phyloP scores from a whole-genome alignment of 2,888 invertebrate genomes.

The Ypsolopha scabrella region DNA sequence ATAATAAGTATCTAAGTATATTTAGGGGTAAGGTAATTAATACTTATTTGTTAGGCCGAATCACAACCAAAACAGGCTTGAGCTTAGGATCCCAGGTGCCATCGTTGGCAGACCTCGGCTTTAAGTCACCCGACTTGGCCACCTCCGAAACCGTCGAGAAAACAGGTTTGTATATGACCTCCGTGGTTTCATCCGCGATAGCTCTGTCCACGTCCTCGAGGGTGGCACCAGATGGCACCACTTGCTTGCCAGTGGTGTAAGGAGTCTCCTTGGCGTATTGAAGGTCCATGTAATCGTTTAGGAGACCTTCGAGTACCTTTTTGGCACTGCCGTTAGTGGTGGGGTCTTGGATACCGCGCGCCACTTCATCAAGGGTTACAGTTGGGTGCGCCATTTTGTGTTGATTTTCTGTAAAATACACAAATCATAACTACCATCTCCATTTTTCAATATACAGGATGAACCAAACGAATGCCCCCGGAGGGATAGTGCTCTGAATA shows the following conservation, averaged over 20 bases:
- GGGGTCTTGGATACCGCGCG: constrained; percentile 33
- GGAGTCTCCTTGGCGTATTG: constrained; percentile 48
- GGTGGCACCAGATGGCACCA: constrained; percentile 34
- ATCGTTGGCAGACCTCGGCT: constrained; percentile 34
- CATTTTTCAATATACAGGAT: too few relatives aligned
- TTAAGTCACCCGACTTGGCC: constrained; percentile 38
- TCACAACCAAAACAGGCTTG: constrained; percentile 43
- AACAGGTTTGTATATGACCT: constrained; percentile 37
- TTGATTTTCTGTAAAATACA: too few relatives aligned
- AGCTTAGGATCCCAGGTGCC: constrained; percentile 48
- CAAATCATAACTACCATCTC: too few relatives aligned
- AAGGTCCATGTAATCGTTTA: constrained; percentile 56
- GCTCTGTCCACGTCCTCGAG: constrained; percentile 38
- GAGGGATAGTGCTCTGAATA: too few relatives aligned
- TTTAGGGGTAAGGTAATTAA: too few relatives aligned
- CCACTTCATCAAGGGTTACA: constrained; percentile 37
- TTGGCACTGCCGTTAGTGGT: constrained; percentile 28
- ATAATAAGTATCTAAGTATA: too few relatives aligned
- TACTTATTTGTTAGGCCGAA: constrained; percentile 27
- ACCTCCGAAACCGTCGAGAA: constrained; percentile 41
- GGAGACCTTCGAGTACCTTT: constrained; percentile 44
- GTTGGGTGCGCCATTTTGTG: constrained; percentile 41
- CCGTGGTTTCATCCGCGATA: constrained; percentile 24
- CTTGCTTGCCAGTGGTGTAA: constrained; percentile 50
- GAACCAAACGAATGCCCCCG: too few relatives aligned